Base-by-base conservation (phyloP, 2,797 vertebrate genomes). In the Sebastes umbrosus region DNA sequence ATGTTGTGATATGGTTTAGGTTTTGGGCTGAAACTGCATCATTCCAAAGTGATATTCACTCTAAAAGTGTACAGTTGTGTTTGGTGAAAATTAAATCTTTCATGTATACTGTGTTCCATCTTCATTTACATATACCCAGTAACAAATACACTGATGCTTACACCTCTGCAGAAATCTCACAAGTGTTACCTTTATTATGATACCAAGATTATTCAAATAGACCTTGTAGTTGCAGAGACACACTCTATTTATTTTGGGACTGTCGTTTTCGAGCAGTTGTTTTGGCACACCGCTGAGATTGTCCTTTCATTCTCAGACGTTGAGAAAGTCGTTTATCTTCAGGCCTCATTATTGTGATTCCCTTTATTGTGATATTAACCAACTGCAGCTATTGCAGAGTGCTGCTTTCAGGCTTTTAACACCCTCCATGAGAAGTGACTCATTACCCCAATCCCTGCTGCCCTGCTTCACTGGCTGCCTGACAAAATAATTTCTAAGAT, bases 271-370 rank as follows among this genome's bases (percentile, higher is more conserved):
- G 32, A 39, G 63, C 22, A 25, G 36, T 16, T 43, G 32, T 72
- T 27, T 65, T 36, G 58, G 24, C 58, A 22, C 36, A 62, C 32
- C 34, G 46, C 69, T 13, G 18, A 75, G 20, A 50, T 46, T 25
- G 74, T 71, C 14, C 14, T 62, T 69, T 74, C 29, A 73, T 58
- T 75, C 66, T 75, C 34, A 8, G 27, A 74, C 6, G 1, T 25
- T 32, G 59, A 60, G 31, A 52, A 60, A 75, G 62, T 22, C 25
- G 22, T 83, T 83, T 73, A 77, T 80, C 68, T 72, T 24, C 52
- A 63, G 32, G 11, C 70, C 52, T 75, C 67, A 75, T 83, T 80
- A 73, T 58, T 64, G 46, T 63, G 34, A 46, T 75, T 27, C 4
- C 7, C 62, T 75, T 22, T 20, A 8, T 55, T 80, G 50, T 58